These are phyloP conservation scores for Coturnix japonica DNA, from an alignment of 2,113 vertebrate species.

Conservation along the genomic window DNA sequence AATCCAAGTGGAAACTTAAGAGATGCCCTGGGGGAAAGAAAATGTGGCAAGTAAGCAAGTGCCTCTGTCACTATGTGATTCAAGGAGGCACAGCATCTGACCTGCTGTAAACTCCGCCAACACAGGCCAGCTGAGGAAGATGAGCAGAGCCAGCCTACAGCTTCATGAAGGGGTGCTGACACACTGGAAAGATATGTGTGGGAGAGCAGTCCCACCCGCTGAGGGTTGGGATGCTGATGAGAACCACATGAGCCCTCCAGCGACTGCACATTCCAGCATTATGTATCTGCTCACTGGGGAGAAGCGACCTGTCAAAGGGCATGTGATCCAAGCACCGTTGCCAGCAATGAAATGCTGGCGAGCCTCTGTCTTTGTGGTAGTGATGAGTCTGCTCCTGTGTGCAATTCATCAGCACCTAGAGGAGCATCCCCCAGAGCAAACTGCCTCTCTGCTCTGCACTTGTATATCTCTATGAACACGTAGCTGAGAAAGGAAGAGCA, in stretches of 20 bases:
- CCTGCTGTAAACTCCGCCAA: neutral
- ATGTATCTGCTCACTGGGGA: slow-evolving; percentile 16
- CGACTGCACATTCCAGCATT: slow-evolving; percentile 54
- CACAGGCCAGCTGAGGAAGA: neutral
- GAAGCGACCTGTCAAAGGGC: slow-evolving; percentile 65
- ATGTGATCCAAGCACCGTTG: slow-evolving; percentile 43
- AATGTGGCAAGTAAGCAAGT: slow-evolving; percentile 28
- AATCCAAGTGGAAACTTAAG: slow-evolving; percentile 50
- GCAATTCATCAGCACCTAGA: slow-evolving; percentile 1
- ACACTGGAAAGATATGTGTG: slow-evolving; percentile 67
- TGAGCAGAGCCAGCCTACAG: slow-evolving; percentile 8
- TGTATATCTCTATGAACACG: neutral
- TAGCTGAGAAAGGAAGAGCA: neutral
- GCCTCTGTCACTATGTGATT: slow-evolving; percentile 38
- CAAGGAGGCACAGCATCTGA: slow-evolving; percentile 28
- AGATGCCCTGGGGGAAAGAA: neutral
- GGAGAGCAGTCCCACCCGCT: slow-evolving; percentile 65
- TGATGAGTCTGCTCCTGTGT: neutral
- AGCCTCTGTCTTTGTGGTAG: neutral
- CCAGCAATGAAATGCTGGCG: neutral
- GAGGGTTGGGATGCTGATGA: slow-evolving; percentile 65
- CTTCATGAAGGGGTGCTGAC: slow-evolving; percentile 56
- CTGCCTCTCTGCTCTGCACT: neutral
- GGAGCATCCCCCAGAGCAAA: neutral
- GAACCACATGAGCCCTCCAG: slow-evolving; percentile 76